These are phyloP conservation scores for Grapholita molesta DNA, from an alignment of 1,140 invertebrate species.

Conservation along the genomic window DNA sequence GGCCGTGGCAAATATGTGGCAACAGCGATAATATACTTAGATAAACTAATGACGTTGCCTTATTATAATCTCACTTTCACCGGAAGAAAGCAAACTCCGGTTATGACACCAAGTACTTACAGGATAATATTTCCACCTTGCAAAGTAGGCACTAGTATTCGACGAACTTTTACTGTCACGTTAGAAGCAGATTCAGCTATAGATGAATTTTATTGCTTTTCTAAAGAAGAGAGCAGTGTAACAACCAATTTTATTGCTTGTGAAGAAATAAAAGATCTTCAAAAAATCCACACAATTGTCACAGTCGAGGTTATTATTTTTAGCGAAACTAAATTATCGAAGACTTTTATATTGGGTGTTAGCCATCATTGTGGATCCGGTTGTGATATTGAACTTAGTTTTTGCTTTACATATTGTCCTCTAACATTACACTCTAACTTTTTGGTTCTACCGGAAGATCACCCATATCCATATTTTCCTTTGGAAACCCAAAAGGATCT, in stretches of 20 bases:
- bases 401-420: conserved; percentile 61
- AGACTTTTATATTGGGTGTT: conserved; percentile 45
- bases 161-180: conserved; percentile 40
- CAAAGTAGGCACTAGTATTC: conserved; percentile 35
- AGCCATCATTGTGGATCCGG: conserved; percentile 46
- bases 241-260: conserved; percentile 41
- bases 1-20: conserved; percentile 52
- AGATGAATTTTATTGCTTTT: conserved; percentile 44
- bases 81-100: conserved; percentile 48
- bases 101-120: conserved; percentile 45
- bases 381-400: conserved; percentile 59
- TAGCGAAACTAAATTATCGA: conserved; percentile 35
- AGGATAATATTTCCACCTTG: conserved; percentile 60
- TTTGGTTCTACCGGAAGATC: conserved; percentile 40
- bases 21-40: conserved; percentile 56
- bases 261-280: conserved; percentile 25
- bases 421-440: conserved; percentile 53
- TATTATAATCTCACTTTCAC: conserved; percentile 63
- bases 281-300: conserved; percentile 35
- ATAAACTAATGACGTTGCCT: conserved; percentile 55
- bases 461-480: conserved; percentile 66
- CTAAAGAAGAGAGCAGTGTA: conserved; percentile 47
- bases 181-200: conserved; percentile 42
- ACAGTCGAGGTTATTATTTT: conserved; percentile 43
- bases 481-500: conserved; percentile 37